phyloP scores from a whole-genome alignment of 2,113 vertebrate species.

The Nycticebus coucang region DNA sequence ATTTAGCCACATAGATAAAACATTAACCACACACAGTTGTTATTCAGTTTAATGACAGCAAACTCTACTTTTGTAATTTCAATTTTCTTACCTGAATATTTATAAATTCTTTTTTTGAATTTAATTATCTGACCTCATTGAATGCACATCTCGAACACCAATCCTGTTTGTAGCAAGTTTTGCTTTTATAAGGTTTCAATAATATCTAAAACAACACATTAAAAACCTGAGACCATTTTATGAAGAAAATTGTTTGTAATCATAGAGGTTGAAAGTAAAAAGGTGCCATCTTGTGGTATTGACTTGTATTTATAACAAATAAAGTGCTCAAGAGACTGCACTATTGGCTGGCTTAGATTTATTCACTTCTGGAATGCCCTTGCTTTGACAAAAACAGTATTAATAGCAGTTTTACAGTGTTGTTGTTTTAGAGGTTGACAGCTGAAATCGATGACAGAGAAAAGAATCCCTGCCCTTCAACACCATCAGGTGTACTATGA shows the following conservation, averaged over 20 bases:
- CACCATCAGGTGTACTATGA: not conserved
- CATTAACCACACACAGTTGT: constrained; percentile 76
- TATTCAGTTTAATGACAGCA: constrained; percentile 86
- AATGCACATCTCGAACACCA: constrained; percentile 85
- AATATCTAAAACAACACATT: constrained; percentile 76
- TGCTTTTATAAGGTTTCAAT: constrained; percentile 88
- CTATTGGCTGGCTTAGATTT: constrained; percentile 66
- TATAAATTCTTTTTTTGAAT: constrained; percentile 89
- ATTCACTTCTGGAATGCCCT: constrained; percentile 70
- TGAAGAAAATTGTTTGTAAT: constrained; percentile 86
- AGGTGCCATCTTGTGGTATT: constrained; percentile 90
- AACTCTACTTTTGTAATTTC: constrained; percentile 89
- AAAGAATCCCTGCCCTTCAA: not conserved
- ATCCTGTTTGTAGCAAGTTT: constrained; percentile 85
- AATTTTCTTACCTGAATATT: constrained; percentile 90
- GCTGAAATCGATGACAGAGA: not conserved
- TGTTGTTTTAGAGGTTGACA: not conserved
- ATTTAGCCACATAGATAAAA: constrained; percentile 83
- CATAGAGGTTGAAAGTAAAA: constrained; percentile 86
- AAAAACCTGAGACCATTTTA: constrained; percentile 83
- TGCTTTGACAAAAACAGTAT: constrained; percentile 40
- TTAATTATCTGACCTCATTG: constrained; percentile 88
- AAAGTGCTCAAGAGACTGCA: constrained; percentile 86
- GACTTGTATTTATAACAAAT: constrained; percentile 90
- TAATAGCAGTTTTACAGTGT: not conserved